Percentiles rank a stretch among this genome's conserved stretches.
Conservation (phyloP, 2,797 vertebrate genomes). For the Merluccius polli region DNA sequence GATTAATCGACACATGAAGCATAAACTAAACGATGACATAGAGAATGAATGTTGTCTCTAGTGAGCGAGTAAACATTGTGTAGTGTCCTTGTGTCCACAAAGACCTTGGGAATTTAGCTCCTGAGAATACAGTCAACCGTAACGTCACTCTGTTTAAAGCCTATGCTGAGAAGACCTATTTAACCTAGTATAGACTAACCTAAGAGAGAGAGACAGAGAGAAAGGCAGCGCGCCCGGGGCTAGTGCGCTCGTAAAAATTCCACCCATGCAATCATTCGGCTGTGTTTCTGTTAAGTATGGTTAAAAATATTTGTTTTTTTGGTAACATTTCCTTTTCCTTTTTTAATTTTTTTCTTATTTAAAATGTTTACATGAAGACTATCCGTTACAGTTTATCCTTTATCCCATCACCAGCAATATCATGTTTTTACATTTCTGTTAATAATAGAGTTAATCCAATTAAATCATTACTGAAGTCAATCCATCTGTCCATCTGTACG, state of each 20-base stretch:
- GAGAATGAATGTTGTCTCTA: neutral
- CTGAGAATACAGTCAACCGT: neutral
- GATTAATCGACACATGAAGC: neutral
- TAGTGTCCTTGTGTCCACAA: neutral
- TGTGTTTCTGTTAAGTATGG: neutral
- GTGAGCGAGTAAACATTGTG: neutral
- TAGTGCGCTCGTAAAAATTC: neutral
- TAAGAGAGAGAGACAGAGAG: neutral
- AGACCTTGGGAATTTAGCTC: neutral
- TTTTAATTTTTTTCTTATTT: neutral
- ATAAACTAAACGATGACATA: neutral
- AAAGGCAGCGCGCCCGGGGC: neutral
- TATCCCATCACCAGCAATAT: too few relatives aligned
- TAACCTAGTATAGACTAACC: neutral
- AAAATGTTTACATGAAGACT: neutral
- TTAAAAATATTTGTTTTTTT: neutral
- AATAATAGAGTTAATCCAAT: too few relatives aligned
- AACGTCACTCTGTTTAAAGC: neutral
- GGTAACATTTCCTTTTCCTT: neutral
- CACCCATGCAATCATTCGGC: neutral
- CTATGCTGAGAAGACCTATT: neutral
- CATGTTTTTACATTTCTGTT: too few relatives aligned
- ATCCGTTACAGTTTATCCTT: too few relatives aligned
- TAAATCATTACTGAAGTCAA: too few relatives aligned
- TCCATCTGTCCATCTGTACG: too few relatives aligned